phyloP scores from a whole-genome alignment of 2,797 vertebrate genomes.

The Dermochelys coriacea region DNA sequence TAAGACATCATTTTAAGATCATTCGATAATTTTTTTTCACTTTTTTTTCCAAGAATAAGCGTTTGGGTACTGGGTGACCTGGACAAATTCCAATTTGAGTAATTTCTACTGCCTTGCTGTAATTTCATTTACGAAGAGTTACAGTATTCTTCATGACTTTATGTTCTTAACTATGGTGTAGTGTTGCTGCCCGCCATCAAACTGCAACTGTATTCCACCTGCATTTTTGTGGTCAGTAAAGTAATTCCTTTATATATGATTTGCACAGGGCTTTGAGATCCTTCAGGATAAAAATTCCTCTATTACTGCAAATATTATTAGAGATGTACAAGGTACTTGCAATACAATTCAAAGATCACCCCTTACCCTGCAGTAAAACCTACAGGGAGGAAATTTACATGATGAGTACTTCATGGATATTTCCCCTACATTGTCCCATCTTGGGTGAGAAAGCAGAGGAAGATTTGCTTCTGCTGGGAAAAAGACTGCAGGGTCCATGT shows the following conservation, averaged over 20 bases:
- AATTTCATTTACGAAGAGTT: background rate
- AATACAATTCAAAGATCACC: background rate
- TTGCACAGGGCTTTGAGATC: background rate
- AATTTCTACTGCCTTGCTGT: background rate
- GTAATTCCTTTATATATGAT: background rate
- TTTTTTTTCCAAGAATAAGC: background rate
- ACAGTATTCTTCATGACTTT: background rate
- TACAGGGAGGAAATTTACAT: background rate
- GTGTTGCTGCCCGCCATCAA: background rate
- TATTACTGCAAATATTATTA: background rate
- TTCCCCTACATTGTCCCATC: background rate
- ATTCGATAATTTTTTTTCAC: background rate
- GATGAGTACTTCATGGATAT: rapidly evolving
- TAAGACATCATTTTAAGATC: background rate
- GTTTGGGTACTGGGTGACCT: background rate
- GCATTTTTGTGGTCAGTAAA: background rate
- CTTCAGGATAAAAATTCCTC: background rate
- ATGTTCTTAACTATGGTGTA: background rate
- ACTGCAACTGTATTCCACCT: rapidly evolving
- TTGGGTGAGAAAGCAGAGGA: background rate
- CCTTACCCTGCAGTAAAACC: background rate
- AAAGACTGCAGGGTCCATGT: background rate
- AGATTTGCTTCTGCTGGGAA: background rate
- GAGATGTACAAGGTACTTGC: background rate
- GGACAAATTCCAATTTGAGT: background rate